Evolutionary conservation across 37 sponge, comb jelly and placozoan genomes (phyloP).

Genomic region (Beroe ovata): DNA sequence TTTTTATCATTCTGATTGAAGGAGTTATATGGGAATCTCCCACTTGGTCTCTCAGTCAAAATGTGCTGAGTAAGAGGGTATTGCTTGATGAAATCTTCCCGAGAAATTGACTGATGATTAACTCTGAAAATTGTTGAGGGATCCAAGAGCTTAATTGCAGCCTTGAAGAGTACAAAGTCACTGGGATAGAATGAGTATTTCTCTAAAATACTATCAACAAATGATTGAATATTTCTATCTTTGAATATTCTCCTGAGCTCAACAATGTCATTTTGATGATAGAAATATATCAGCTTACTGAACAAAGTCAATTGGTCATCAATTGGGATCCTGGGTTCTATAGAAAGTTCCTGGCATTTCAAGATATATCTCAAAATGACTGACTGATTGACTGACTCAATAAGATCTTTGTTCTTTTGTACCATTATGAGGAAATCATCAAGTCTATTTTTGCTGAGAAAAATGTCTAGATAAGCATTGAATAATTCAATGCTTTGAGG

Average conservation of each 20-base stretch:
- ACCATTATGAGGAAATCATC: background rate
- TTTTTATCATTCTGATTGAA: background rate
- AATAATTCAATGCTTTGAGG: background rate
- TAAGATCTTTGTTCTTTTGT: background rate
- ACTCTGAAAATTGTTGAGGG: background rate
- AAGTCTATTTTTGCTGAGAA: constrained; percentile 18
- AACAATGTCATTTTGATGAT: background rate
- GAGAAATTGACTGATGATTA: too few species aligned
- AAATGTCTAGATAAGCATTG: constrained; percentile 26
- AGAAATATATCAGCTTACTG: background rate
- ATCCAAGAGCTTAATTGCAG: background rate
- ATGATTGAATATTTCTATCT: background rate
- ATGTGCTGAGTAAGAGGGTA: constrained; percentile 5
- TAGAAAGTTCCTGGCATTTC: background rate
- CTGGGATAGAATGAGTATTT: background rate
- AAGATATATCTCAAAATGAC: background rate
- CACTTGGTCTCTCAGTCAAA: background rate
- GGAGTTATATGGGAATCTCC: constrained; percentile 10
- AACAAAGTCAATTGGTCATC: background rate
- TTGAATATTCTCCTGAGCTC: background rate
- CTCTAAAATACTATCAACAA: background rate
- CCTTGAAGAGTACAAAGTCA: constrained; percentile 27
- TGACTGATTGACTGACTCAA: background rate
- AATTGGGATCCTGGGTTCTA: background rate
- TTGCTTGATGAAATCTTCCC: background rate